Percentiles rank a stretch among this genome's conserved stretches.
Evolutionary conservation across 1,140 invertebrate species (phyloP).

Genomic region (Aporrectodea caliginosa): DNA sequence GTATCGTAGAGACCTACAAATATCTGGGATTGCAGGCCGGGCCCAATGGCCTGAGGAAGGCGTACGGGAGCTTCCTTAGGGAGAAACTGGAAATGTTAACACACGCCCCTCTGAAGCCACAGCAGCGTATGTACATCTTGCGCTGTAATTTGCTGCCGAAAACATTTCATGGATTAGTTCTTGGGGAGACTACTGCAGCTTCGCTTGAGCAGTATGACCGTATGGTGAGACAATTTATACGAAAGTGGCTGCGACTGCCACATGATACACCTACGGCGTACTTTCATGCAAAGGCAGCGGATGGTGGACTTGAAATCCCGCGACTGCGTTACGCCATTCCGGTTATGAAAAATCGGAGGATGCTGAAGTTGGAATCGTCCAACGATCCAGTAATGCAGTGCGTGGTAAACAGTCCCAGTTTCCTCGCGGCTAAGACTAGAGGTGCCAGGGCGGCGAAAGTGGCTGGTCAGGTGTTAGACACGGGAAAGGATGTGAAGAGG

Average conservation of each 20-base stretch:
- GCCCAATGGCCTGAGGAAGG: too few species aligned
- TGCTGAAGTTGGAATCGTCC: too few species aligned
- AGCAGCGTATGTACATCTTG: background rate
- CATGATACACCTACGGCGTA: background rate
- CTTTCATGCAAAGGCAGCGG: background rate
- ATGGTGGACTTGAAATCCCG: background rate
- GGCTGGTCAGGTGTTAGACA: too few species aligned
- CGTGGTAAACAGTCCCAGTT: too few species aligned
- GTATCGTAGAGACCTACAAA: background rate
- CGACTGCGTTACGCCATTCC: background rate
- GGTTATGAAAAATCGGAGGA: too few species aligned
- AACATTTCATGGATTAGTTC: background rate
- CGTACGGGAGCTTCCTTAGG: too few species aligned
- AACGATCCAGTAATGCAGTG: too few species aligned
- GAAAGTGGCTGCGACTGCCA: background rate
- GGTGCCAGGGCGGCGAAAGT: too few species aligned
- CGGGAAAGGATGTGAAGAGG: too few species aligned
- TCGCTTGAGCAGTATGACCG: background rate
- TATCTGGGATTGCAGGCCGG: background rate
- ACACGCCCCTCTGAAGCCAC: conserved; percentile 1
- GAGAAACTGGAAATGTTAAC: conserved; percentile 7
- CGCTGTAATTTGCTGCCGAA: background rate
- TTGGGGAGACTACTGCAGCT: background rate
- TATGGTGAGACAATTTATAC: background rate
- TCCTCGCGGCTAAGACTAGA: too few species aligned